These are phyloP conservation scores for Habroteleia sp. DNA, from an alignment of 2,888 invertebrate species.

Conservation along the genomic window DNA sequence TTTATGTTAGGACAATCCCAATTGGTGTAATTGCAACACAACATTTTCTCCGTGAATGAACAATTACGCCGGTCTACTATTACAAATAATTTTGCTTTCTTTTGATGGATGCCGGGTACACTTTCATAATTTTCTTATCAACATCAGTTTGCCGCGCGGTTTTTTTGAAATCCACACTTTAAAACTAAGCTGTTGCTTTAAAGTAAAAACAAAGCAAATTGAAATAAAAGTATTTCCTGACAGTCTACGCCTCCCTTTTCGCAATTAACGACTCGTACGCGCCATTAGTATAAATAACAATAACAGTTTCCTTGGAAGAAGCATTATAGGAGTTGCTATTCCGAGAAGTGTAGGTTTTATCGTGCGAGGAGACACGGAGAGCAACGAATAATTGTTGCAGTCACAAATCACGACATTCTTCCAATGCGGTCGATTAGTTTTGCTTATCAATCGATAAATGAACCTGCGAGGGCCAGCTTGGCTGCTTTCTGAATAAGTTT, in stretches of 20 bases:
- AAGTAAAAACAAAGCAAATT: slow-evolving; percentile 40
- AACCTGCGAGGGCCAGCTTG: no score
- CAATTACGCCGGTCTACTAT: no score
- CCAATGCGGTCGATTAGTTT: slow-evolving; percentile 15
- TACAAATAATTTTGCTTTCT: no score
- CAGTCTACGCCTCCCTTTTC: slow-evolving; percentile 59
- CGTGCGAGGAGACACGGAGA: slow-evolving; percentile 50
- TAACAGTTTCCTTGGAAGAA: slow-evolving; percentile 65
- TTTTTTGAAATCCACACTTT: slow-evolving; percentile 23
- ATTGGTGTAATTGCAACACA: no score
- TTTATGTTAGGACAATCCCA: no score
- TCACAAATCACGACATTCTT: slow-evolving; percentile 65
- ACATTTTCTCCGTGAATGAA: no score
- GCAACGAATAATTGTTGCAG: slow-evolving; percentile 69
- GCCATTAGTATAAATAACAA: slow-evolving; percentile 65
- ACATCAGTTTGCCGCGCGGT: not conserved
- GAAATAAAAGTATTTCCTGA: slow-evolving; percentile 52
- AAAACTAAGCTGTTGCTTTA: slow-evolving; percentile 16
- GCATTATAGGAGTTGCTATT: slow-evolving; percentile 70
- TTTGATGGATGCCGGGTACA: no score
- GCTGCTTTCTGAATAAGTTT: no score
- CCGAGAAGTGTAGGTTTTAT: slow-evolving; percentile 63
- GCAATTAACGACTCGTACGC: slow-evolving; percentile 62
- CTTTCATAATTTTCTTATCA: no score
- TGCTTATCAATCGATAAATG: slow-evolving; percentile 15